phyloP scores from a whole-genome alignment of 2,113 vertebrate species.

The Centropristis striata region DNA sequence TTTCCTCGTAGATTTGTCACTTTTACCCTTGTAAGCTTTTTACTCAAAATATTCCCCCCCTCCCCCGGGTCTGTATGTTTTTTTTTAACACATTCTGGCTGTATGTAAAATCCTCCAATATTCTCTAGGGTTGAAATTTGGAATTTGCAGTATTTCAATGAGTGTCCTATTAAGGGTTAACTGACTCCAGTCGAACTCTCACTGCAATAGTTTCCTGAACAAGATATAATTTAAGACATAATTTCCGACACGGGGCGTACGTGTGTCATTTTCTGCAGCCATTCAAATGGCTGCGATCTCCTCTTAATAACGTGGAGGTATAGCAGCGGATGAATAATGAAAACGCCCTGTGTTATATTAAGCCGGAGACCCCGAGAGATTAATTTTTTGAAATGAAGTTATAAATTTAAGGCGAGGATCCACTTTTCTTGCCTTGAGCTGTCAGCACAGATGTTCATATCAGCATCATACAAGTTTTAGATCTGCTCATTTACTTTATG shows the following conservation, averaged over 20 bases:
- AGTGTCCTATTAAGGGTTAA: too few species aligned
- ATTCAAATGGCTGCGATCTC: background rate
- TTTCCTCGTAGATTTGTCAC: too few species aligned
- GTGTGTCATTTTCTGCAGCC: background rate
- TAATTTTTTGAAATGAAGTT: background rate
- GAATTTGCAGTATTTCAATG: too few species aligned
- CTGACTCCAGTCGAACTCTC: background rate
- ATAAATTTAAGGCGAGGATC: background rate
- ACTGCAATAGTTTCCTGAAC: background rate
- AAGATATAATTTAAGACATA: background rate
- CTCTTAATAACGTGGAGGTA: background rate
- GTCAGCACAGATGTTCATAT: background rate
- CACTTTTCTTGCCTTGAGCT: background rate
- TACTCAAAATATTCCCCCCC: too few species aligned
- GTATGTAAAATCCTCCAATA: too few species aligned
- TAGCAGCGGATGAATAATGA: conserved; percentile 14
- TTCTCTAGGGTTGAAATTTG: too few species aligned
- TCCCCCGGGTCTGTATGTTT: too few species aligned
- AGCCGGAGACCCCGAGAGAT: background rate
- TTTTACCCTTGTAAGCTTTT: too few species aligned
- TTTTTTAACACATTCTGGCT: too few species aligned
- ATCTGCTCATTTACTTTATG: background rate
- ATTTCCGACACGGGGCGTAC: background rate
- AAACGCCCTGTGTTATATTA: background rate
- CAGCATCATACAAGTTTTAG: background rate